Base-by-base conservation (phyloP, 2,888 invertebrate species). In the Ophioninae sp. region DNA sequence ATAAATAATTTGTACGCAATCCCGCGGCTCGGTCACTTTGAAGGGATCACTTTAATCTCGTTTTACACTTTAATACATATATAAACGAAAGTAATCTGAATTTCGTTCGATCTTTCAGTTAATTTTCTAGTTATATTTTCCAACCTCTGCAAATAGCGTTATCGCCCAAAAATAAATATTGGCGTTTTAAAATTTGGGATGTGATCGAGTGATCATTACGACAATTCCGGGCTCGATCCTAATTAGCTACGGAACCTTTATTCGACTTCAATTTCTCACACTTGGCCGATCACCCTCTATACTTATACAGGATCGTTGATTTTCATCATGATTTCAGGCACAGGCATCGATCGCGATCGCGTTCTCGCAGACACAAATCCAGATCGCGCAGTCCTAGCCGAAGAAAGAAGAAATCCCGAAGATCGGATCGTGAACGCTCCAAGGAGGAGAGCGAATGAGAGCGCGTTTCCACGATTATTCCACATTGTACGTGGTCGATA, bases 401-500 rank as follows among this genome's bases (percentile, higher is more conserved):
- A 84, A 94, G 95, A 75, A 96, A 96, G 93, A 96, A 96, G 93
- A 94, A 95, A 91, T 94, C 94, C 20, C 95, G 97, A 89, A 95
- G 96, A 59, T 96, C 97, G 87, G 95, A 96, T 77, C 89, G 92
- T 20, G 93, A 93, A 86, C 90, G 92, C 51, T 93, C 93, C 67
- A 95, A 96, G 85, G 96, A 96, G 83, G 96, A 96, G 59, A 95
- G 95, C 69, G 95, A 96, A 93, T 96, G 56, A 93, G 93, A 79
- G 64, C 17, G 44, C 68, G 76, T 0, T 39, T 74, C 22, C 58
- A 20, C 37, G 67, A 72, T 74, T 63, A 80, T 84, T 79, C 81
- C 82, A 82, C 51, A 44, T 80, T 79, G 20, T 77, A 68, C 68
- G 74, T 51, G 65, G 77, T 77, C 68, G 79, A 69, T 17, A 51